These are phyloP conservation scores for Drosophila azteca DNA, from an alignment of 1,140 invertebrate species.

Conservation along the genomic window DNA sequence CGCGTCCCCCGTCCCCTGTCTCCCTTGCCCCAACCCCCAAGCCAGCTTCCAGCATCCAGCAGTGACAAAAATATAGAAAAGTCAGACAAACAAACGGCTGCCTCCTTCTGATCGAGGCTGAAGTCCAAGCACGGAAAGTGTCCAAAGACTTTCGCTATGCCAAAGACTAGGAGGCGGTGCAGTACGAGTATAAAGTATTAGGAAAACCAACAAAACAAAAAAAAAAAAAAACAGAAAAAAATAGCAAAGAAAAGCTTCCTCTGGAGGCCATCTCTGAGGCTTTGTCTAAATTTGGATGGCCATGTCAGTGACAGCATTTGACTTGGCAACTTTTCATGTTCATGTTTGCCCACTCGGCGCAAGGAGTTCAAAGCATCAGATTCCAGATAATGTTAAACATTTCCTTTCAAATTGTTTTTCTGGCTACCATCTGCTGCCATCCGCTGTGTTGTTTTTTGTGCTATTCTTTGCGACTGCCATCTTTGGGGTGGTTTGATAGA, in stretches of 20 bases:
- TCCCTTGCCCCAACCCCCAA: not conserved
- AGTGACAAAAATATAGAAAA: conserved; percentile 66
- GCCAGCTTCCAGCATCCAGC: conserved; percentile 21
- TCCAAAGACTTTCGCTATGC: conserved; percentile 74
- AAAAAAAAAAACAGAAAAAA: conserved; percentile 3
- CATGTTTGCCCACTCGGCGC: conserved; percentile 67
- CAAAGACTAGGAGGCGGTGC: conserved; percentile 4
- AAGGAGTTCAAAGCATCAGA: conserved; percentile 75
- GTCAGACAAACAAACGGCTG: conserved; percentile 39
- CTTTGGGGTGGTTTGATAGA: conserved; percentile 44
- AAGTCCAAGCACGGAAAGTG: conserved; percentile 63
- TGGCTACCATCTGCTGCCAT: conserved; percentile 14
- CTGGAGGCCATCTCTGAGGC: conserved; percentile 72
- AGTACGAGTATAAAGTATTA: conserved; percentile 5
- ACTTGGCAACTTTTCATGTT: conserved; percentile 71
- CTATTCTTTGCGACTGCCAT: conserved; percentile 33
- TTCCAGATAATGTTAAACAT: conserved; percentile 75
- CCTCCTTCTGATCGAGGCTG: conserved; percentile 25
- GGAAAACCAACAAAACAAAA: conserved; percentile 11
- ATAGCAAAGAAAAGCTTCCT: conserved; percentile 42
- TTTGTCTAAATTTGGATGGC: conserved; percentile 80
- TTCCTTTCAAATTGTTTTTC: conserved; percentile 75
- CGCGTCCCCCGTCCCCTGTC: conserved; percentile 36
- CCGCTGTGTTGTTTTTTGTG: not conserved
- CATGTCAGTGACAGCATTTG: conserved; percentile 78